Evolutionary conservation across 1,140 invertebrate species (phyloP).

Genomic region (Drosophila lowei): DNA sequence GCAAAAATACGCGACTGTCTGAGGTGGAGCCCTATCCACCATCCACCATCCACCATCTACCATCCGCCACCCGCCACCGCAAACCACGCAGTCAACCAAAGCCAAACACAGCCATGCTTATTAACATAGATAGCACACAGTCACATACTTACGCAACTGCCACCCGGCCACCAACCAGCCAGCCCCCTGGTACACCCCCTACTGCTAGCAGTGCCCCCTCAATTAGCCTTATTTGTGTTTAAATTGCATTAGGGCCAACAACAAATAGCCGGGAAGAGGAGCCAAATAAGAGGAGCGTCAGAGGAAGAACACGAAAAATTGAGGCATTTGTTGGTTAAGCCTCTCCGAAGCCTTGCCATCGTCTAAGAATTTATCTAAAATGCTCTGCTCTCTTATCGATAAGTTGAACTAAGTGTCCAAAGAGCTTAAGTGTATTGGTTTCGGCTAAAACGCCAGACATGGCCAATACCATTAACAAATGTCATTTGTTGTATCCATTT

Average conservation of each 20-base stretch:
- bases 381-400: conserved; percentile 62
- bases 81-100: conserved; percentile 63
- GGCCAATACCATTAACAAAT: conserved; percentile 55
- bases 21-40: background rate
- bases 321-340: conserved; percentile 67
- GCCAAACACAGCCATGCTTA: conserved; percentile 69
- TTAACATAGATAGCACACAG: conserved; percentile 66
- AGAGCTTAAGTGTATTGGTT: conserved; percentile 65
- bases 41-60: conserved; percentile 18
- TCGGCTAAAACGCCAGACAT: conserved; percentile 29
- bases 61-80: conserved; percentile 34
- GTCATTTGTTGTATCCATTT: conserved; percentile 18
- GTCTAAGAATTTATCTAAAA: conserved; percentile 65
- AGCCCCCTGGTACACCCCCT: background rate
- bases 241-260: conserved; percentile 70
- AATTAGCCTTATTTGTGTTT: conserved; percentile 77
- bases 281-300: conserved; percentile 28
- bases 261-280: conserved; percentile 25
- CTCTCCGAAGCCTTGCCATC: conserved; percentile 51
- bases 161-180: conserved; percentile 4
- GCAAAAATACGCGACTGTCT: conserved; percentile 55
- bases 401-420: conserved; percentile 47
- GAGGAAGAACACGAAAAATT: conserved; percentile 45
- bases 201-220: conserved; percentile 25
- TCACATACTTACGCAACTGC: conserved; percentile 21